Evolutionary conservation across 2,888 invertebrate species (phyloP), one percentile per base, ranked within the genome.

Genomic region (Tachina lurida): DNA sequence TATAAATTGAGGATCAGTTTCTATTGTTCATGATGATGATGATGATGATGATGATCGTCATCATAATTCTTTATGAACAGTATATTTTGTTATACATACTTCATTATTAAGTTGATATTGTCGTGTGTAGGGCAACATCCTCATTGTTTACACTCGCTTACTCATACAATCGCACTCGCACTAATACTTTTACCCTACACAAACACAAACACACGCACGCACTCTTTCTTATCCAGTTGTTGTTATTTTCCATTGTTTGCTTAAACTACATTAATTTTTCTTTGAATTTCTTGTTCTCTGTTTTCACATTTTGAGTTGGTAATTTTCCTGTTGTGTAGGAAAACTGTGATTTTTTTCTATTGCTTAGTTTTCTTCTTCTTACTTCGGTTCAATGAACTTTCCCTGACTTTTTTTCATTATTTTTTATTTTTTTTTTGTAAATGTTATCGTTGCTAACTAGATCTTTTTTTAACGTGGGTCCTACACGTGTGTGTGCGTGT

Each of bases 101-200:
- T 68, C 62, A 83, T 71, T 43, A 76, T 56, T 19, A 70, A 9
- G 68, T 65, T 49, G 63, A 56, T 82, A 31, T 63, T 78, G 84
- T 79, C 84, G 74, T 84, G 74, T 73, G 74, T 70, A 84, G 84
- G 84, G 84, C 84, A 84, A 79, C 84, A 79, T 73, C 73, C 78
- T 73, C 78, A 60, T 78, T 74, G 78, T 84, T 74, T 74, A 84
- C 68, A 60, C 49, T 19, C 58, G 17, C 41, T 45, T n/a, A 65
- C 52, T 5, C 4, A 65, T 17, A 58, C 58, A 52, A 10, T 56
- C 8, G 56, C 75, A 47, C 56, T 19, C 31, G 9, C 13, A 68
- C 74, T 47, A 71, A 74, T 10, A 67, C 47, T 49, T 15, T 63
- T 9, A 49, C 60, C n/a, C 17, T 41, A 8, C 39, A 82, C 70